phyloP scores from a whole-genome alignment of 1,140 invertebrate genomes.

The Drosophila erecta region DNA sequence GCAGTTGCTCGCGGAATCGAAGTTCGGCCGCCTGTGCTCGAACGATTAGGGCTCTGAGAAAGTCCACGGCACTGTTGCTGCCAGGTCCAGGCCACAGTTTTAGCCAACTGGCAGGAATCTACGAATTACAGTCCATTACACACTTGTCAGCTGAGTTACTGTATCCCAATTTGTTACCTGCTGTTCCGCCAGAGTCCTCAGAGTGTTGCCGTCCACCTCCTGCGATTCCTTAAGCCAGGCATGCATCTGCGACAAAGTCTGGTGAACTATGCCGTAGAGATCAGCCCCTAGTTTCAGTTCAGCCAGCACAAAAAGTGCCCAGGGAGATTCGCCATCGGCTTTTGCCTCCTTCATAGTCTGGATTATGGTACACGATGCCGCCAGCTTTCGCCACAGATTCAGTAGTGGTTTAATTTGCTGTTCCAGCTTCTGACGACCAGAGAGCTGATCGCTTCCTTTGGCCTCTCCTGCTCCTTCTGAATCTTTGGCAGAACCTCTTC shows the following conservation, averaged over 20 bases:
- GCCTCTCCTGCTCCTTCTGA: neutral
- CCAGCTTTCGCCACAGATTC: constrained; percentile 91
- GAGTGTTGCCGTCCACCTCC: constrained; percentile 36
- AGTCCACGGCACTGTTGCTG: constrained; percentile 89
- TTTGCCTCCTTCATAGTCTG: constrained; percentile 50
- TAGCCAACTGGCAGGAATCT: constrained; percentile 92
- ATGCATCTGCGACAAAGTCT: constrained; percentile 60
- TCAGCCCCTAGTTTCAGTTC: constrained; percentile 64
- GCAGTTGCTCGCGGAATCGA: constrained; percentile 75
- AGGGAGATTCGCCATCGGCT: constrained; percentile 87
- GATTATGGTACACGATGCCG: constrained; percentile 72
- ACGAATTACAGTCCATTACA: neutral
- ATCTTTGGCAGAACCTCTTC: constrained; percentile 10
- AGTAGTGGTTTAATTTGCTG: constrained; percentile 89
- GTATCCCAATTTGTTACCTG: constrained; percentile 86
- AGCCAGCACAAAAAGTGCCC: constrained; percentile 85
- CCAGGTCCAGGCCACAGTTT: constrained; percentile 91
- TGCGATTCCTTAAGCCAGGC: constrained; percentile 62
- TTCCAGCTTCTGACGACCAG: constrained; percentile 84
- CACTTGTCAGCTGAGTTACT: neutral
- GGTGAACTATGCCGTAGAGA: constrained; percentile 68
- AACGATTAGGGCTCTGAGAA: constrained; percentile 88
- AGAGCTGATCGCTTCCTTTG: neutral
- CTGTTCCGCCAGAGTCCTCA: constrained; percentile 71
- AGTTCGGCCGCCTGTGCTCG: constrained; percentile 86